Evolutionary conservation across 2,113 vertebrate species (phyloP).

Genomic region (Neogale vison): DNA sequence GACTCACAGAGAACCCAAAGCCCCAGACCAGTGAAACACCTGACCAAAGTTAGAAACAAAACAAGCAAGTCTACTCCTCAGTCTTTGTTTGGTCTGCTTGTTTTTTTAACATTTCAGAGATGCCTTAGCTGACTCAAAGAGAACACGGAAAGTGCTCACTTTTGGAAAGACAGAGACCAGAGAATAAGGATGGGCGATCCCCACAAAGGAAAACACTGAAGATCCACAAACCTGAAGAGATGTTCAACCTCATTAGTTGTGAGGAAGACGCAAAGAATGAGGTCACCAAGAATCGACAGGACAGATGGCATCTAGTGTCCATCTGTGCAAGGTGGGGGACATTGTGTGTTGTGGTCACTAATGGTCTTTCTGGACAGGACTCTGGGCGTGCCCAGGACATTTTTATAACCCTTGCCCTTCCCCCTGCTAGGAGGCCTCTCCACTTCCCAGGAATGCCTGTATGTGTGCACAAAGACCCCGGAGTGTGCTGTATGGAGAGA

Average conservation of each 20-base stretch:
- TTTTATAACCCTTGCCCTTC: not conserved
- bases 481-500: accelerated
- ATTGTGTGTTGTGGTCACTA: accelerated
- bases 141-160: accelerated
- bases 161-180: not conserved
- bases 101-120: not conserved
- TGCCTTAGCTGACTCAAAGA: not conserved
- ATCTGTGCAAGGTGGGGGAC: not conserved
- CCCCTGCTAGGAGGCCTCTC: not conserved
- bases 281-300: not conserved
- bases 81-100: not conserved
- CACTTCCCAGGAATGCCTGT: accelerated
- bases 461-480: accelerated
- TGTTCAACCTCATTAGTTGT: accelerated
- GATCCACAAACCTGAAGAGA: not conserved
- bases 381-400: not conserved
- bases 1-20: not conserved
- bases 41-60: not conserved
- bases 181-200: not conserved
- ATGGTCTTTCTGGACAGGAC: not conserved
- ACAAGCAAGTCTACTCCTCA: accelerated
- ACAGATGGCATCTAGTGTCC: accelerated
- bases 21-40: not conserved
- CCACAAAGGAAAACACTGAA: not conserved
- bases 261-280: not conserved